A percentile compares a stretch with the other conserved stretches of the same genome.
Evolutionary conservation across 2,113 vertebrate species (phyloP).

Genomic region (Mesitornis unicolor): DNA sequence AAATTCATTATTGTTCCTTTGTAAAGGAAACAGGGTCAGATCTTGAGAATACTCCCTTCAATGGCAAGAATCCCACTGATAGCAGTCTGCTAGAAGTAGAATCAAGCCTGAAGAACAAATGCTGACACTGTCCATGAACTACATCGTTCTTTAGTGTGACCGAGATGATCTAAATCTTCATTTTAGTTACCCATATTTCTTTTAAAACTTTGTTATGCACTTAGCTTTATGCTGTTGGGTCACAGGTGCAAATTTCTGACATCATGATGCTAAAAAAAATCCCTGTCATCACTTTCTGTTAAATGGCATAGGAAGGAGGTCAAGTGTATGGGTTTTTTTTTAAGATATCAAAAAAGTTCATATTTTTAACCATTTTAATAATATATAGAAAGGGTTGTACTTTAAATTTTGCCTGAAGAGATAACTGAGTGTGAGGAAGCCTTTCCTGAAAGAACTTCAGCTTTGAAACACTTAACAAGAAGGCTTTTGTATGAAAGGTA

Average conservation of each 20-base stretch:
- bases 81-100: neutral
- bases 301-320: neutral
- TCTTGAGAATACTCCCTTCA: neutral
- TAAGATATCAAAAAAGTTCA: neutral
- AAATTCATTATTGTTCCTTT: neutral
- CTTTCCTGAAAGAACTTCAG: neutral
- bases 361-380: neutral
- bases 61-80: neutral
- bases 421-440: neutral
- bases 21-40: neutral
- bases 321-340: rapidly evolving
- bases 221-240: neutral
- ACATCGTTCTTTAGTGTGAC: neutral
- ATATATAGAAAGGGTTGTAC: neutral
- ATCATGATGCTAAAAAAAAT: neutral
- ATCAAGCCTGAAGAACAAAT: neutral
- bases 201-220: neutral
- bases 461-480: neutral
- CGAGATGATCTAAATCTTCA: neutral
- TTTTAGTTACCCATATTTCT: neutral
- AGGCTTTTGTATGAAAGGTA: neutral
- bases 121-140: neutral
- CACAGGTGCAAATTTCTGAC: neutral
- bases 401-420: neutral
- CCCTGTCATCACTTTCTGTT: neutral